Conservation (phyloP, 2,888 invertebrate genomes). For the Thecocarcelia acutangulata region DNA sequence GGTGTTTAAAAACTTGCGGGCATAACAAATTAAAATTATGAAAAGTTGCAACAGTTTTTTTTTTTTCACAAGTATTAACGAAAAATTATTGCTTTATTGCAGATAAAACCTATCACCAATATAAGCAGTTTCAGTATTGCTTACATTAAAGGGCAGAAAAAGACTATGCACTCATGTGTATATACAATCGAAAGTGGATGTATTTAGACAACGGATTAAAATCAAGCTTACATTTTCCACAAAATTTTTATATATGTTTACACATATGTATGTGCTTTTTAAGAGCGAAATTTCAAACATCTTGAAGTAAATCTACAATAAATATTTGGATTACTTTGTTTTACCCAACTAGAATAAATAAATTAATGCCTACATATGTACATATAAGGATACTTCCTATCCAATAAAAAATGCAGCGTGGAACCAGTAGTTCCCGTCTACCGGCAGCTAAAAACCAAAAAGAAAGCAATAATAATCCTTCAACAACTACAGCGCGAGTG, state of each 20-base stretch:
- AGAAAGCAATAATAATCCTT: conserved; percentile 28
- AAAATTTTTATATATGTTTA: background rate
- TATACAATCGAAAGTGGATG: conserved; percentile 11
- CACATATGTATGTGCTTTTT: background rate
- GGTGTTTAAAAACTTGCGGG: background rate
- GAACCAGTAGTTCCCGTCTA: conserved; percentile 14
- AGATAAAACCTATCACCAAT: conserved; percentile 8
- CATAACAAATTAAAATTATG: background rate
- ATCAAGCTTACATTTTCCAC: too few species aligned
- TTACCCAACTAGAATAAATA: background rate
- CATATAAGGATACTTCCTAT: too few species aligned
- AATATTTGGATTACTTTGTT: background rate
- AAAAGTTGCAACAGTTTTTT: too few species aligned
- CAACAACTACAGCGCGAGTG: conserved; percentile 27
- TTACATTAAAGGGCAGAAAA: too few species aligned
- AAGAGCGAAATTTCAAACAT: background rate
- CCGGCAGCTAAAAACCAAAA: conserved; percentile 15
- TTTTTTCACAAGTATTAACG: background rate
- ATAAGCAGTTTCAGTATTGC: background rate
- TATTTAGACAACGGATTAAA: too few species aligned
- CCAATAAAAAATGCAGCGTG: conserved; percentile 35
- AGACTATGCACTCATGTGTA: too few species aligned
- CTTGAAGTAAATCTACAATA: conserved; percentile 43
- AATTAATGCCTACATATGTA: too few species aligned
- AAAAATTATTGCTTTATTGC: conserved; percentile 14